Conservation (phyloP, 2,888 invertebrate species). For the Drosophila colorata region DNA sequence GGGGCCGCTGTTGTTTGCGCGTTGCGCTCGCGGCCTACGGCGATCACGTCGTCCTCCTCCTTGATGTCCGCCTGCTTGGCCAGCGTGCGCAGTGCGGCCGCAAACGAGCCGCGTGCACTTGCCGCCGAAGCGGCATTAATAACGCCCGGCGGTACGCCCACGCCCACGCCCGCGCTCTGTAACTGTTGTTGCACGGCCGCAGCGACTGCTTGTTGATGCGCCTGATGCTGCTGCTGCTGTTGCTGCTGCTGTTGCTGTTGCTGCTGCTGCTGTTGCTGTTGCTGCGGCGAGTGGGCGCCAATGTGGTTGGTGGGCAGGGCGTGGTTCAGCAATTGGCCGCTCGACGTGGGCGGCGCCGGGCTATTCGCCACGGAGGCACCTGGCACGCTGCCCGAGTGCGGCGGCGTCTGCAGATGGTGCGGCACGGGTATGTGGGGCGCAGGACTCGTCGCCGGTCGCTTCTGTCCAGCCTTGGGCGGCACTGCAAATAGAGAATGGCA, state of each 20-base stretch:
- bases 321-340: constrained; percentile 76
- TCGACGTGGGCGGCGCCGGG: constrained; percentile 58
- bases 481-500: constrained; percentile 70
- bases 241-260: constrained; percentile 77
- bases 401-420: constrained; percentile 84
- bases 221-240: constrained; percentile 76
- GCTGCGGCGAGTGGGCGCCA: constrained; percentile 81
- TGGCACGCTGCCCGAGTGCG: constrained; percentile 51
- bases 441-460: constrained; percentile 85
- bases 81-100: constrained; percentile 94
- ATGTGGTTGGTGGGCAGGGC: constrained; percentile 81
- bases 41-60: constrained; percentile 86
- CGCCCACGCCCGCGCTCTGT: constrained; percentile 74
- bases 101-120: constrained; percentile 91
- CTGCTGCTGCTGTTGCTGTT: constrained; percentile 71
- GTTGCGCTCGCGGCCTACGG: constrained; percentile 71
- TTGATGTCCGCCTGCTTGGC: constrained; percentile 96
- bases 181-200: constrained; percentile 81
- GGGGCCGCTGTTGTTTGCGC: constrained; percentile 57
- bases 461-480: constrained; percentile 85
- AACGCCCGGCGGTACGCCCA: constrained; percentile 69
- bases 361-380: constrained; percentile 56
- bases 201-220: constrained; percentile 81
- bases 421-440: constrained; percentile 84
- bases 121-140: constrained; percentile 85